phyloP scores from a whole-genome alignment of 2,797 vertebrate genomes.

The Philypnodon macrostomus region DNA sequence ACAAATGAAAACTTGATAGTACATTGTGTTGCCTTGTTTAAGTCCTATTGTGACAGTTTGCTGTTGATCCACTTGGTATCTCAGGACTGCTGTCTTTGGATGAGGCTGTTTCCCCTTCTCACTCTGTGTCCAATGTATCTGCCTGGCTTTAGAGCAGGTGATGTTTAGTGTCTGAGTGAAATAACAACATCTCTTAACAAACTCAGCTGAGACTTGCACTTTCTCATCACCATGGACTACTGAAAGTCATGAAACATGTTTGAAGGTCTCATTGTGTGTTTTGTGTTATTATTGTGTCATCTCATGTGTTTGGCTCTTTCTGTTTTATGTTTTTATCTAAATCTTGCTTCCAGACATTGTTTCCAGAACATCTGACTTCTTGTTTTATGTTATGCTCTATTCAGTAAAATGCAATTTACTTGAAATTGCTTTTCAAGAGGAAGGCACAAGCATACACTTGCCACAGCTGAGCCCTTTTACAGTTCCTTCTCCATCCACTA shows the following conservation, averaged over 20 bases:
- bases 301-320: too few relatives aligned
- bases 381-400: neutral
- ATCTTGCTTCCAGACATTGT: too few relatives aligned
- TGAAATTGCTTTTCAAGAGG: neutral
- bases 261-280: too few relatives aligned
- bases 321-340: too few relatives aligned
- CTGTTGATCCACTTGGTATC: constrained; percentile 29
- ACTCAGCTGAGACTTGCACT: too few relatives aligned
- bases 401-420: constrained; percentile 1
- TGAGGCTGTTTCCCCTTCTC: constrained; percentile 38
- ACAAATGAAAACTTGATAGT: constrained; percentile 23
- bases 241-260: too few relatives aligned
- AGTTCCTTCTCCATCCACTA: constrained; percentile 29
- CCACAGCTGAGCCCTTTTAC: neutral
- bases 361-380: constrained; percentile 19
- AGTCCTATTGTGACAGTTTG: constrained; percentile 41
- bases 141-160: constrained; percentile 34
- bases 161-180: too few relatives aligned
- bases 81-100: constrained; percentile 62
- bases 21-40: too few relatives aligned
- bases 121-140: constrained; percentile 34
- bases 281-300: too few relatives aligned
- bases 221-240: too few relatives aligned
- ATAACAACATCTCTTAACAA: too few relatives aligned
- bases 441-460: neutral